Evolutionary conservation across 2,113 vertebrate species (phyloP).

Genomic region (Emberiza fucata): DNA sequence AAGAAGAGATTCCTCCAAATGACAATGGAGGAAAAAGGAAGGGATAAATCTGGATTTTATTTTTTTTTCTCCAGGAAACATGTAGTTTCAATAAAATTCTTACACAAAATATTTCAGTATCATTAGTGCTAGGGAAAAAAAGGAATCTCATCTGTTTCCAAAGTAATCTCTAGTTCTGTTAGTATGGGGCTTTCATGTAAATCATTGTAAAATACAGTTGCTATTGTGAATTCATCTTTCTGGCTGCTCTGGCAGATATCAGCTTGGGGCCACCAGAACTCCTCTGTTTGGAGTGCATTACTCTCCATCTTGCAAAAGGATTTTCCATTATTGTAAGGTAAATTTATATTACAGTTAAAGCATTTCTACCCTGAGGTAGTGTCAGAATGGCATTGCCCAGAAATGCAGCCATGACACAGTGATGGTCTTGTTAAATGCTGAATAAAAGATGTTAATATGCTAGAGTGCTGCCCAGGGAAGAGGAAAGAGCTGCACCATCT

Average conservation of each 20-base stretch:
- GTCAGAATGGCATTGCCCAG: background rate
- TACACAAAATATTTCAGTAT: background rate
- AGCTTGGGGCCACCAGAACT: slow-evolving; percentile 6
- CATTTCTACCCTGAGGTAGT: background rate
- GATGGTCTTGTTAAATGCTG: background rate
- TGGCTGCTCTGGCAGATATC: background rate
- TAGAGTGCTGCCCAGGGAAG: background rate
- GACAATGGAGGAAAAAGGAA: background rate
- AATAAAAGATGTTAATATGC: background rate
- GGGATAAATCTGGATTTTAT: background rate
- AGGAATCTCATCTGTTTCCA: background rate
- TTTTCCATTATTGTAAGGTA: slow-evolving; percentile 3
- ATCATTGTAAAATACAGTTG: background rate
- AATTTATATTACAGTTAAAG: background rate
- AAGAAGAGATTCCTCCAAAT: background rate
- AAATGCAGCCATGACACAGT: background rate
- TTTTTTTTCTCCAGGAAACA: background rate
- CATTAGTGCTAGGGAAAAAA: background rate
- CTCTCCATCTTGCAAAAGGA: background rate
- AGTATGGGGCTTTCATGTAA: background rate
- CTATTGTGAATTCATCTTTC: background rate
- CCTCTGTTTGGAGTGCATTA: background rate
- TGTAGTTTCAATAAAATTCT: background rate
- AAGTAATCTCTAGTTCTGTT: background rate
- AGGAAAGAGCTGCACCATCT: background rate